Base-by-base conservation (phyloP, 2,113 vertebrate genomes). In the Erythrolamprus reginae region DNA sequence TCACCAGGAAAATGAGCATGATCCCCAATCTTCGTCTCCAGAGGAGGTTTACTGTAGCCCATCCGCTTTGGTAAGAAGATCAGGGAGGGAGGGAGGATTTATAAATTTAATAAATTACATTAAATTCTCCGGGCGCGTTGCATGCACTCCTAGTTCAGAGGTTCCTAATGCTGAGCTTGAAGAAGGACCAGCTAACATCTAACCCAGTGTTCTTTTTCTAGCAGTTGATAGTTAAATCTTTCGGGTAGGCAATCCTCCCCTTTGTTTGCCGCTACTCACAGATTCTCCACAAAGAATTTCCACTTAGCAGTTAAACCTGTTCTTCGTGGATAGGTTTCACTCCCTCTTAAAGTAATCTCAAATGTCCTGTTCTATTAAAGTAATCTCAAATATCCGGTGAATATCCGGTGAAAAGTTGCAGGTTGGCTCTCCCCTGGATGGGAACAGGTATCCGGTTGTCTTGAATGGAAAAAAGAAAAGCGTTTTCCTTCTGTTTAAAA, bases 31-130 rank as follows among this genome's bases (percentile, higher is more conserved):
- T 98, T 95, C 97, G 98, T 89, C 97, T 98, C 89, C 98, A 98
- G 97, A 96, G 98, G 90, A 98, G 98, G 83, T 99, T 99, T 97
- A 99, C 99, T 0, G 96, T 99, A 96, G 98, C 99, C 38, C 98
- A 99, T 95, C 97, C 98, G 7, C 98, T 98, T 95, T 98, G 98
- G 98, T 99, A 98, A 96, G 93, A 92, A 51, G 48, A 28, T 86
- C 17, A 5, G 15, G 26, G 23, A 88, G 50, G 15, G 2, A 42
- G 13, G 53, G 5, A 7, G 84, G n/a, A n/a, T n/a, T n/a, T n/a
- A n/a, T n/a, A n/a, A n/a, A n/a, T n/a, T n/a, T n/a, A n/a, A n/a
- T n/a, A n/a, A n/a, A n/a, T n/a, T n/a, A n/a, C n/a, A n/a, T n/a
- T n/a, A n/a, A 17, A 17, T 42, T 0, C 13, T n/a, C 28, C 17